These are phyloP conservation scores for Phymorhynchus buccinoides DNA, from an alignment of 1,140 invertebrate species.

Conservation along the genomic window DNA sequence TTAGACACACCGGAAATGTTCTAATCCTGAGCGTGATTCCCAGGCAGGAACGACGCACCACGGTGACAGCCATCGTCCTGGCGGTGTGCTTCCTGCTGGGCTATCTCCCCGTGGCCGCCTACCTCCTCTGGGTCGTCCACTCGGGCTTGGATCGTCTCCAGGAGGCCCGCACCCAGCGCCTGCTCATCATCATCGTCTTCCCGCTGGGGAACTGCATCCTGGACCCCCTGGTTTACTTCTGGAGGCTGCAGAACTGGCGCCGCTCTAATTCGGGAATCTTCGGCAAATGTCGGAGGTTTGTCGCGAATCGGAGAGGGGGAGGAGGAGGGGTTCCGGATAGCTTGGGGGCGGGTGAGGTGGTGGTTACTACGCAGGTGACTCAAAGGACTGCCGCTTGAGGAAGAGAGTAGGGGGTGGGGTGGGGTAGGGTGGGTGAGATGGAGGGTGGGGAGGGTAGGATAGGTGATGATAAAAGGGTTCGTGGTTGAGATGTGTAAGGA, in stretches of 20 bases:
- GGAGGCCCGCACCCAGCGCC: constrained; percentile 1
- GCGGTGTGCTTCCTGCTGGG: constrained; percentile 1
- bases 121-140: constrained; percentile 9
- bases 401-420: too few species aligned
- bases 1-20: too few species aligned
- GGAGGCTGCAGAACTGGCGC: constrained; percentile 25
- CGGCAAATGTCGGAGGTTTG: constrained; percentile 14
- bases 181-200: constrained; percentile 22
- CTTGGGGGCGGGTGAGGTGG: too few species aligned
- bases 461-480: not conserved
- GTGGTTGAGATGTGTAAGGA: too few species aligned
- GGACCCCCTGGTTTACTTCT: constrained; percentile 23
- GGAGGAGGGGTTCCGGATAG: too few species aligned
- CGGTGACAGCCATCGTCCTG: constrained; percentile 2
- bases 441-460: too few species aligned
- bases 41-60: constrained; percentile 2
- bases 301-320: not conserved
- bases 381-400: too few species aligned
- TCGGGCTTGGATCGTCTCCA: not conserved
- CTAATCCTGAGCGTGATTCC: too few species aligned
- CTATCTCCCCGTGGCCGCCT: constrained; percentile 11
- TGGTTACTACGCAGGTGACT: too few species aligned
- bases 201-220: constrained; percentile 20
- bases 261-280: not conserved
- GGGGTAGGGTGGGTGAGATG: too few species aligned